Base-by-base conservation (phyloP, 1,140 invertebrate genomes). In the Amphibalanus amphitrite region DNA sequence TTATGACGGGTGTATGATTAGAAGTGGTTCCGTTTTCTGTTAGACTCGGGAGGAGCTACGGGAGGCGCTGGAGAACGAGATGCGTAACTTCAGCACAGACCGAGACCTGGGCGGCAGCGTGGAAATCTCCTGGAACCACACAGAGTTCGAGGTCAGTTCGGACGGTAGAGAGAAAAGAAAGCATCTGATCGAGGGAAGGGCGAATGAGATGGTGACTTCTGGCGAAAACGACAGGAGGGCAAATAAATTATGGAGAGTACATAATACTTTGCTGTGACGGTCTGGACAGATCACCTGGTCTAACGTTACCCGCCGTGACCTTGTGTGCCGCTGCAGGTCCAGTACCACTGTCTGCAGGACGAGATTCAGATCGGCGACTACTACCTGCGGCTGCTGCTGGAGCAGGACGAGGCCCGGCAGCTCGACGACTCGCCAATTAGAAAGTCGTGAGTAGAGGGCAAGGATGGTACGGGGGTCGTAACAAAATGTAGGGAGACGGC, bases 301-400 rank as follows among this genome's bases (percentile, higher is more conserved):
- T n/a, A n/a, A n/a, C n/a, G n/a, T 8, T 1, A 23, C 6, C 13
- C 79, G 29, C 72, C 30, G 28, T 17, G n/a, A 15, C 59, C 28
- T 72, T n/a, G n/a, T n/a, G n/a, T n/a, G n/a, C 38, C 28, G 69
- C 59, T n/a, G 28, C 72, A 75, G 75, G 87, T 97, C 1, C 86
- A 88, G 73, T 99, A 99, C 83, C 86, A 89, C 76, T 95, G 93
- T 79, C 84, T 99, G 65, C 87, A 89, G 72, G 94, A 98, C 77
- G 97, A 99, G 83, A 93, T 99, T 47, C 93, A 92, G 83, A 97
- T 99, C 78, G 96, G 97, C 33, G 95, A 98, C 81, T 99, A 99
- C 83, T 99, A 98, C 80, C 85, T 99, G 75, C 84, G 96, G 72
- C 82, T 99, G 75, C 83, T 99, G 71, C 82, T 99, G 29, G 95